These are phyloP conservation scores for Psylliodes chrysocephalus DNA, from an alignment of 2,888 invertebrate genomes.

Conservation along the genomic window DNA sequence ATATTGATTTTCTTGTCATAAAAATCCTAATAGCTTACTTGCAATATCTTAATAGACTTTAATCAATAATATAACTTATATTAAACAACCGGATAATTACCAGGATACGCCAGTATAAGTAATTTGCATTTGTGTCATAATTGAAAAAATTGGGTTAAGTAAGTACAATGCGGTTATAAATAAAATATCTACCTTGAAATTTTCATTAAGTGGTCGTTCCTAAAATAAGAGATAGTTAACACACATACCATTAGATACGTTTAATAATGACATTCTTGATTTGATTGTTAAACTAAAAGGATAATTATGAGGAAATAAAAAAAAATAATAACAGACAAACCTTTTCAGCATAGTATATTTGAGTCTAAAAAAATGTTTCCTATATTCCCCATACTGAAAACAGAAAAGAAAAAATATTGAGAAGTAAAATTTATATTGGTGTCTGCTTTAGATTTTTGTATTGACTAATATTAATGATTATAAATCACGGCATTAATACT, in stretches of 20 bases:
- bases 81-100: constrained; percentile 11
- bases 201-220: no score
- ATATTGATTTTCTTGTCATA: constrained; percentile 9
- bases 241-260: no score
- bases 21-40: constrained; percentile 18
- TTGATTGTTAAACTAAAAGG: no score
- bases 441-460: neutral
- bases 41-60: constrained; percentile 5
- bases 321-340: no score
- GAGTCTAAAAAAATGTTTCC: neutral
- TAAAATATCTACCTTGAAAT: neutral
- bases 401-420: no score
- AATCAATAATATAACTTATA: constrained; percentile 8
- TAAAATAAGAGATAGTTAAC: no score
- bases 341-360: no score
- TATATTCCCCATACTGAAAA: no score
- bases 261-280: no score
- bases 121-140: constrained; percentile 2
- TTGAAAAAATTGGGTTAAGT: neutral
- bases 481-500: no score
- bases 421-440: no score
- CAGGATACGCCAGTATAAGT: constrained; percentile 4
- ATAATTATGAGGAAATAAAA: no score
- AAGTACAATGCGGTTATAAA: neutral
- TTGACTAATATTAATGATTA: neutral